Evolutionary conservation across 1,140 invertebrate species (phyloP), one percentile per base, ranked within the genome.

Genomic region (Plodia interpunctella): DNA sequence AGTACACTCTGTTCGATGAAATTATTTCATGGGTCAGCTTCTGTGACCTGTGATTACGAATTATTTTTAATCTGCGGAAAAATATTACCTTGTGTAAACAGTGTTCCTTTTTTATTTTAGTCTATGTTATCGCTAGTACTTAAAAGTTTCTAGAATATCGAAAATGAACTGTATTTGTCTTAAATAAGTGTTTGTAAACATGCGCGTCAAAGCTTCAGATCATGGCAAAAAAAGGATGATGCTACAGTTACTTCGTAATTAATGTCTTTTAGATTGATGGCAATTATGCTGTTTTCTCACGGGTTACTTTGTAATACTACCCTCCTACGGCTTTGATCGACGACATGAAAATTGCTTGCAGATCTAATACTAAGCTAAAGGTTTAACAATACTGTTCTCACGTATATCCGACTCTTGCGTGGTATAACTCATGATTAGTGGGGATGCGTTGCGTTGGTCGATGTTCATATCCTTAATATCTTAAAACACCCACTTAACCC

Each of bases 401-500:
- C 38, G 38, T 5, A 2, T n/a, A 2, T 44, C 38, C 38, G 2
- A 44, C 38, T 15, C 13, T 9, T 44, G 38, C 38, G 15, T 15
- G 15, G 38, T 15, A 15, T 44, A 44, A 5, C 13, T 3, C 38
- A n/a, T n/a, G n/a, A n/a, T 5, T 44, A 15, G 38, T 44, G 3
- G 38, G 6, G 4, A 9, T n/a, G 9, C 32, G 15, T 15, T 15
- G 38, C 38, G 38, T 44, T 44, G 38, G 38, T 44, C 38, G 38
- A 44, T 44, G 38, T 15, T 15, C n/a, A 44, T 44, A 15, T n/a
- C n/a, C 13, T 44, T 44, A 44, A 44, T 44, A 2, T 44, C 38
- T 44, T 44, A 44, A 44, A 44, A 44, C 38, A 44, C 38, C 38
- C 38, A 44, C 38, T 44, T n/a, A 44, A 44, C 15, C 0, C 38